A percentile compares a stretch with the other conserved stretches of the same genome.
Conservation (phyloP, 2,113 vertebrate genomes). For the Sceloporus tristichus region DNA sequence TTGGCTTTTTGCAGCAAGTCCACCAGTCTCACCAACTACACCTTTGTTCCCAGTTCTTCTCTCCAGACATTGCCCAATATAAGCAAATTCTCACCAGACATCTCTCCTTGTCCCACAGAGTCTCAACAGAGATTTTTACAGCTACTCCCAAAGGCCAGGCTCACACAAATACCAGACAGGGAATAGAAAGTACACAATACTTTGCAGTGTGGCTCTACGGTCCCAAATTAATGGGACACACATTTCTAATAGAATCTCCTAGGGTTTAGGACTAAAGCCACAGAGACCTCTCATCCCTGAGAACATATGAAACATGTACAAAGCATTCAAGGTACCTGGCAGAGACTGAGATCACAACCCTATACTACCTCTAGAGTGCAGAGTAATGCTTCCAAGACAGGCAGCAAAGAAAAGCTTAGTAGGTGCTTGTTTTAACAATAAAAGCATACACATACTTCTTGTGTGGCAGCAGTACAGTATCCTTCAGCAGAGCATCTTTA, state of each 20-base stretch:
- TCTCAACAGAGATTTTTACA: slow-evolving; percentile 62
- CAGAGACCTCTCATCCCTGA: rapidly evolving
- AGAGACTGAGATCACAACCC: background rate
- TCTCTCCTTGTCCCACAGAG: slow-evolving; percentile 31
- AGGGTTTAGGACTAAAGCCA: background rate
- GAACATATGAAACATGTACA: slow-evolving; percentile 24
- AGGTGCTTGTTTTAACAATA: background rate
- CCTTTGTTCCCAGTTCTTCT: slow-evolving; percentile 33
- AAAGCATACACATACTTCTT: background rate
- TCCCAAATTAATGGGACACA: slow-evolving; percentile 2
- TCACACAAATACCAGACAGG: slow-evolving; percentile 43
- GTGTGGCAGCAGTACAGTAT: too few species aligned
- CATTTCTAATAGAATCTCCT: background rate
- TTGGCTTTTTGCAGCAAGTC: background rate
- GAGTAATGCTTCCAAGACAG: background rate
- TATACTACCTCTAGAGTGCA: background rate
- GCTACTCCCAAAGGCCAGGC: slow-evolving; percentile 47
- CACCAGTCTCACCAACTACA: slow-evolving; percentile 28
- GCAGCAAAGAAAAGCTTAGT: background rate
- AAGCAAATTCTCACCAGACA: slow-evolving; percentile 32
- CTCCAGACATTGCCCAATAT: slow-evolving; percentile 35
- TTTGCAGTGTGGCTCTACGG: background rate
- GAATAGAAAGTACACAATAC: slow-evolving; percentile 51
- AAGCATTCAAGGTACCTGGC: background rate
- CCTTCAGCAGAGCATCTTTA: too few species aligned